Percentiles rank a stretch among this genome's conserved stretches.
Conservation (phyloP, 2,113 vertebrate genomes). For the Oryzias woworae region DNA sequence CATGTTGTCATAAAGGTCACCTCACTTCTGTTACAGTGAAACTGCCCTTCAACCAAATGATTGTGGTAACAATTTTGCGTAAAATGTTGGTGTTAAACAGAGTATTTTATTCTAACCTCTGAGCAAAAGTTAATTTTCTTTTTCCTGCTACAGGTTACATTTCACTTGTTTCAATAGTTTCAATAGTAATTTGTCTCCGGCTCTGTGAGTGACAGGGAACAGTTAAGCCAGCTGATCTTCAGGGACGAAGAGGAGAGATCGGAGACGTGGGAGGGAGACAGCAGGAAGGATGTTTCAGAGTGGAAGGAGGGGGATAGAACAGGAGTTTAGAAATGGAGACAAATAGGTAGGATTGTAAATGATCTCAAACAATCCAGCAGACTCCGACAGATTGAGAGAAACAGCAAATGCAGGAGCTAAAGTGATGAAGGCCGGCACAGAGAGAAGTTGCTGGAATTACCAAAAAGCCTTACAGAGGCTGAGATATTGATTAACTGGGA, state of each 20-base stretch:
- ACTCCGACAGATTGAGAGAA: not conserved
- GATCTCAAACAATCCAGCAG: not conserved
- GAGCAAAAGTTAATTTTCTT: constrained; percentile 18
- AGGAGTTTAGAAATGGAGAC: constrained; percentile 5
- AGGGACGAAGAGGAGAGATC: constrained; percentile 30
- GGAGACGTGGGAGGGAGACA: constrained; percentile 7
- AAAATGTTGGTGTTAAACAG: too few relatives aligned
- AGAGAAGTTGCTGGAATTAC: constrained; percentile 1
- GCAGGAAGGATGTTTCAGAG: constrained; percentile 1
- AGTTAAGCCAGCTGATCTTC: constrained; percentile 46
- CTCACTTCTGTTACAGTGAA: too few relatives aligned
- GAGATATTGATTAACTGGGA: constrained; percentile 22
- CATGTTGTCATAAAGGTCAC: too few relatives aligned
- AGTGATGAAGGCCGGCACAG: not conserved
- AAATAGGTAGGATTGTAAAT: constrained; percentile 14
- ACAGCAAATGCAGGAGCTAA: not conserved
- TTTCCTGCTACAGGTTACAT: not conserved
- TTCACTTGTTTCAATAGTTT: constrained; percentile 20
- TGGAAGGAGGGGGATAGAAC: constrained; percentile 1
- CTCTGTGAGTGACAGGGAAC: constrained; percentile 28
- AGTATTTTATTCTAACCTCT: not conserved
- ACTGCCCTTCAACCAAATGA: too few relatives aligned
- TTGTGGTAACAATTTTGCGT: too few relatives aligned
- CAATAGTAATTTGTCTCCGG: constrained; percentile 12
- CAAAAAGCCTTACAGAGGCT: constrained; percentile 11